phyloP scores from a whole-genome alignment of 2,888 invertebrate species.

The Baronia brevicornis region DNA sequence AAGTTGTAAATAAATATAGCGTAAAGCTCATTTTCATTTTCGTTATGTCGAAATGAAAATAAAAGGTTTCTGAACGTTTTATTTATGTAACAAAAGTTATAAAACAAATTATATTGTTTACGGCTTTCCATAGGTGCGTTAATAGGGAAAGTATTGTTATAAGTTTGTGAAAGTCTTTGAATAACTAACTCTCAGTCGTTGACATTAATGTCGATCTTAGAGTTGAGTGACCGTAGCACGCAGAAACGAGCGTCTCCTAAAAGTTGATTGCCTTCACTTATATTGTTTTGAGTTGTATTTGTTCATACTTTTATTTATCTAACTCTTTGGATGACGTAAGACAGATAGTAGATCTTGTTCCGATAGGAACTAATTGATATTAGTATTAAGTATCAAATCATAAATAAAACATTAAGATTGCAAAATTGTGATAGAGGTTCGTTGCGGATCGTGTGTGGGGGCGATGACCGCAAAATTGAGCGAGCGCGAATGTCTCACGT shows the following conservation, averaged over 20 bases:
- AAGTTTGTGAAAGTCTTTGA: constrained; percentile 30
- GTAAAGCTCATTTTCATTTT: too few species aligned
- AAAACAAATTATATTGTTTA: too few species aligned
- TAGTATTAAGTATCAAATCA: constrained; percentile 6
- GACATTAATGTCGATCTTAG: constrained; percentile 33
- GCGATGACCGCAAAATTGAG: constrained; percentile 72
- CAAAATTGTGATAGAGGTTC: constrained; percentile 20
- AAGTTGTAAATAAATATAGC: too few species aligned
- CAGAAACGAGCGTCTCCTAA: constrained; percentile 30
- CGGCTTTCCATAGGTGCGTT: constrained; percentile 7
- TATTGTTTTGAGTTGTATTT: constrained; percentile 24
- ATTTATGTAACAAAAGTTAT: too few species aligned
- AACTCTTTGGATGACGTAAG: too few species aligned
- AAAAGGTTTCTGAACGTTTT: too few species aligned
- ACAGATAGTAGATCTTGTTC: too few species aligned
- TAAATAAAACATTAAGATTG: constrained; percentile 9
- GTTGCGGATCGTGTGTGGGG: constrained; percentile 50
- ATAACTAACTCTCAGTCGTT: constrained; percentile 30
- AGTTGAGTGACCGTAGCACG: constrained; percentile 36
- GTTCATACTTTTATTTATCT: too few species aligned
- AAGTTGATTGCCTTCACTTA: constrained; percentile 30
- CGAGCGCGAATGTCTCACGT: constrained; percentile 72
- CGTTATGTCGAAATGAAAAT: too few species aligned
- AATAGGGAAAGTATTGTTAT: constrained; percentile 7
- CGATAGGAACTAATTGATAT: constrained; percentile 3